Evolutionary conservation across 2,888 invertebrate genomes (phyloP).

Genomic region (Adelphocoris suturalis): DNA sequence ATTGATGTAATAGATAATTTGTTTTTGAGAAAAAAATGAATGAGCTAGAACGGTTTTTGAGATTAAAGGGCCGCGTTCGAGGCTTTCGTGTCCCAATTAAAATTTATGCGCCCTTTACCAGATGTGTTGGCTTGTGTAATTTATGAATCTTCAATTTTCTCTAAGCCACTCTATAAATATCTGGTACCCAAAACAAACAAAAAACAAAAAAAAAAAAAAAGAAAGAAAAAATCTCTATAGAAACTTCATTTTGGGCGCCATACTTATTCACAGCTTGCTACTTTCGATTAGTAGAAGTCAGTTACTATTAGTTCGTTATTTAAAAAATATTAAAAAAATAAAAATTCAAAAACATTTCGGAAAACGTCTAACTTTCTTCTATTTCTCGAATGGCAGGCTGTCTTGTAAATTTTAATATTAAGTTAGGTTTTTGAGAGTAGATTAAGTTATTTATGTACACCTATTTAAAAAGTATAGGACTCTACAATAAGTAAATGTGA

Average conservation of each 20-base stretch:
- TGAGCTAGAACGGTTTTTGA: conserved; percentile 19
- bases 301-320: conserved; percentile 70
- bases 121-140: conserved; percentile 54
- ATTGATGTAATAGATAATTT: background rate
- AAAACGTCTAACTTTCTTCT: conserved; percentile 73
- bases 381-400: conserved; percentile 76
- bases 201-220: background rate
- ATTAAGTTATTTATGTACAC: conserved; percentile 75
- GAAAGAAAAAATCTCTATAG: conserved; percentile 1
- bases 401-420: conserved; percentile 66
- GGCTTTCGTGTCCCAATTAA: conserved; percentile 72
- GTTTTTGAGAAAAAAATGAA: conserved; percentile 51
- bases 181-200: conserved; percentile 61
- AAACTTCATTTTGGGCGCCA: conserved; percentile 65
- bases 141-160: conserved; percentile 57
- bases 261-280: conserved; percentile 74
- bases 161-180: conserved; percentile 48
- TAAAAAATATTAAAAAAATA: conserved; percentile 10
- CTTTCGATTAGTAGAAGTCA: conserved; percentile 76
- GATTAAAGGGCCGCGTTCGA: conserved; percentile 31
- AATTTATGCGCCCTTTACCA: conserved; percentile 48
- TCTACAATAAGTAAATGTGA: conserved; percentile 68
- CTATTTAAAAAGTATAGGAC: conserved; percentile 73
- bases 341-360: conserved; percentile 60
- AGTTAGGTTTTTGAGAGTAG: conserved; percentile 69